Evolutionary conservation across 2,113 vertebrate species (phyloP), one percentile per base, ranked within the genome.

Genomic region (Eptesicus fuscus): DNA sequence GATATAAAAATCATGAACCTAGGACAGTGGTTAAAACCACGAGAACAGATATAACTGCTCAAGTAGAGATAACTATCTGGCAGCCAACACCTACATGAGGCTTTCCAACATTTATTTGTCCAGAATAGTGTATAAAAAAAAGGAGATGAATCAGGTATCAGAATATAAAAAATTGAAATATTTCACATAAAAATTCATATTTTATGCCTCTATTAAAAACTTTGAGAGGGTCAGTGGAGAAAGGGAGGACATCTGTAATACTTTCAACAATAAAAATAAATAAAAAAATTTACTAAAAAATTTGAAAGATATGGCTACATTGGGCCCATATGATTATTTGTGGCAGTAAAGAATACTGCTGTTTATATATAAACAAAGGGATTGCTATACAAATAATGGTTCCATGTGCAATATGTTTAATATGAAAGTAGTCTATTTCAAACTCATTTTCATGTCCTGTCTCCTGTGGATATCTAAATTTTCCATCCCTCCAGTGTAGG

Each of bases 121-220:
- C 17, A 92, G 16, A 44, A 88, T 28, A 74, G 70, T 83, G 9
- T 76, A 76, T 87, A 92, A 86, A 93, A 70, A 77, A 69, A 22
- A 69, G 18, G 5, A 93, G 71, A 56, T 42, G 11, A 94, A 90
- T 59, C 16, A 71, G 23, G 47, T 28, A 82, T n/a, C 20, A 88
- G 76, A 90, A 67, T 83, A 76, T 67, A 16, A 78, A 94, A 80
- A 92, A 53, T 5, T 51, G 47, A 76, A 49, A 1, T 91, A 61
- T 67, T 84, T 85, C 59, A 82, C 44, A 80, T n/a, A 91, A 83
- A 94, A 90, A 95, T 67, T 37, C 28, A 9, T 65, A 88, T 56
- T 85, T 73, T 61, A 63, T 40, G 30, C 6, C 13, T 83, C 28
- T 93, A 11, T n/a, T 76, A 22, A 83, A 47, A 11, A 59, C 9